Base-by-base conservation (phyloP, 2,797 vertebrate genomes). In the Chrosomus eos region DNA sequence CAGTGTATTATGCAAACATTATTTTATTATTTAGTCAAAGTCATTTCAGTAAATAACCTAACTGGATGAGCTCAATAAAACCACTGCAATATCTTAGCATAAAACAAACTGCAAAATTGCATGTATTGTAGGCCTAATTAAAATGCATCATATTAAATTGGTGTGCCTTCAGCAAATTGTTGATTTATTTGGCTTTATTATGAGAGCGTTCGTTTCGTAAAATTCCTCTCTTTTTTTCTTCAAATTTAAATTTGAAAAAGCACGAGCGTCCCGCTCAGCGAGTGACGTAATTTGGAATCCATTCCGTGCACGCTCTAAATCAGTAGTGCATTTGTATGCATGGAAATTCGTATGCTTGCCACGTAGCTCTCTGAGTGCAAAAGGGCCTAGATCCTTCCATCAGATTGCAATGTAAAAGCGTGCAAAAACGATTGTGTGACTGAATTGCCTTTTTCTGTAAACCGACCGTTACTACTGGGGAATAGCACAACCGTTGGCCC, bases 301-400 rank as follows among this genome's bases (percentile, higher is more conserved):
- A 81, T 77, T 81, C 72, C 64, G 26, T 55, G 78, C 78, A 26
- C 66, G 86, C 80, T 71, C 70, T 74, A n/a, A 68, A 81, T 86
- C 78, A 67, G 85, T 51, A 79, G 80, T 80, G 81, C 58, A 82
- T 88, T 86, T 84, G 86, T 86, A 77, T 87, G 89, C 80, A 76
- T 82, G 80, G 72, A 87, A 73, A 89, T 89, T 85, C 88, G 87
- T 89, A 89, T 88, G 77, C 88, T 33, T 82, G 85, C 88, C 89
- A 90, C 89, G 89, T 90, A 89, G 80, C 87, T 75, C 75, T 83
- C 87, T 23, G 87, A 83, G 88, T 87, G 88, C 89, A 88, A 80
- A 87, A 88, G 82, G 88, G 87, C 89, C 86, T 79, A 87, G 85
- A 88, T 89, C 86, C 76, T 85, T 82, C 88, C 76, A 82, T 85